Conservation (phyloP, 2,113 vertebrate genomes). For the Protomyctophum bolini region DNA sequence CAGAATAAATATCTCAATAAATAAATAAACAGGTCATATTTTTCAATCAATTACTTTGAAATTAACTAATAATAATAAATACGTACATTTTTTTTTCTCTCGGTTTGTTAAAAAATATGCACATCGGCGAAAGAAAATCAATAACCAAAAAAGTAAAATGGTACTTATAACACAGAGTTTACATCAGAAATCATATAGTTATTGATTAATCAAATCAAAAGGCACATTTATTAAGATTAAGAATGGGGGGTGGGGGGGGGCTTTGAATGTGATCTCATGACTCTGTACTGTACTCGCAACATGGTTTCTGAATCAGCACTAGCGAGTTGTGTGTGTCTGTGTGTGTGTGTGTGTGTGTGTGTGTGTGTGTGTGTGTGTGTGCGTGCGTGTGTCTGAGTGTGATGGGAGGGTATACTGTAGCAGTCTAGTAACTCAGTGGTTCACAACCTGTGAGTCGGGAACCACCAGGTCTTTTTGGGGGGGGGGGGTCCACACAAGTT, state of each 20-base stretch:
- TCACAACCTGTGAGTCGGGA: conserved; percentile 10
- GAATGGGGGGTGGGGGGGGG: conserved; percentile 61
- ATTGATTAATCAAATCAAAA: conserved; percentile 85
- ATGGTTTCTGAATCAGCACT: conserved; percentile 61
- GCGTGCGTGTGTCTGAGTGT: too few species aligned
- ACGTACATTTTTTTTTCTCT: conserved; percentile 68
- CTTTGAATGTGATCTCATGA: conserved; percentile 67
- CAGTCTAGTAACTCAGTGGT: conserved; percentile 34
- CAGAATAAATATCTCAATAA: conserved; percentile 85
- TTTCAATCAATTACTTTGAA: conserved; percentile 81
- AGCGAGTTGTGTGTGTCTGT: conserved; percentile 34
- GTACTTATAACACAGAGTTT: conserved; percentile 81
- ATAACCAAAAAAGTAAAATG: conserved; percentile 67
- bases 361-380: conserved; percentile 43
- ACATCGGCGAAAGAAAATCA: conserved; percentile 80
- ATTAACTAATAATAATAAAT: conserved; percentile 83
- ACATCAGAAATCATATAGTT: conserved; percentile 79
- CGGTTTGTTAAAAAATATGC: conserved; percentile 74
- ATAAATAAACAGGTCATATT: conserved; percentile 84
- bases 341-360: conserved; percentile 5
- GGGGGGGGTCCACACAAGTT: conserved; percentile 26
- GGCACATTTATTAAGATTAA: conserved; percentile 88
- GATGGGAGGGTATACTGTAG: conserved; percentile 20
- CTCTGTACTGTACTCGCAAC: conserved; percentile 59
- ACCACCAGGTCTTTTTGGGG: conserved; percentile 9